Percentiles rank a stretch among this genome's conserved stretches.
Evolutionary conservation across 2,113 vertebrate species (phyloP).

Genomic region (Setophaga coronata): DNA sequence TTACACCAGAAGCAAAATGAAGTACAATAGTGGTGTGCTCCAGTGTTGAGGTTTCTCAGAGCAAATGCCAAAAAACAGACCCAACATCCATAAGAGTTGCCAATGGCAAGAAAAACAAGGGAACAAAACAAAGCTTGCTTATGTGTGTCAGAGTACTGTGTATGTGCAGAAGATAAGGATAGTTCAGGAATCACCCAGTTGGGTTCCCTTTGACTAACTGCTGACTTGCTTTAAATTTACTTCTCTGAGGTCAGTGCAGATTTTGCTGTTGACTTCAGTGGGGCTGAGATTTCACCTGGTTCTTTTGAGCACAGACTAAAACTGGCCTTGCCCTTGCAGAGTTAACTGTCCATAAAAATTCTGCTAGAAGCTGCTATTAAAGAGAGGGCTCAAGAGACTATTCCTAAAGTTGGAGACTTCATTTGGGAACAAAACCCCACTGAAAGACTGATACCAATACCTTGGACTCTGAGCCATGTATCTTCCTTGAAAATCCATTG

Average conservation of each 20-base stretch:
- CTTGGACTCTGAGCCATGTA: slow-evolving; percentile 59
- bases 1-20: slow-evolving; percentile 23
- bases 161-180: background rate
- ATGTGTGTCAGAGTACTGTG: background rate
- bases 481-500: slow-evolving; percentile 50
- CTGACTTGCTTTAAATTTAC: slow-evolving; percentile 12
- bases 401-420: slow-evolving; percentile 39
- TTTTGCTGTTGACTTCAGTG: slow-evolving; percentile 26
- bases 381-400: slow-evolving; percentile 37
- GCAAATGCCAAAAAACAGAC: slow-evolving; percentile 63
- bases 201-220: slow-evolving; percentile 35
- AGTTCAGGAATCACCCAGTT: background rate
- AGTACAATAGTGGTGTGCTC: background rate
- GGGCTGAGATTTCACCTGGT: background rate
- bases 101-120: slow-evolving; percentile 38
- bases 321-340: slow-evolving; percentile 36
- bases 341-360: background rate
- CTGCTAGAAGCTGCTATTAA: slow-evolving; percentile 54
- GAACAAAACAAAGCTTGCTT: slow-evolving; percentile 35
- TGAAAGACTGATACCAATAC: slow-evolving; percentile 26
- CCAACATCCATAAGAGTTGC: background rate
- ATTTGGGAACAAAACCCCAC: slow-evolving; percentile 53
- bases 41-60: slow-evolving; percentile 62
- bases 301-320: slow-evolving; percentile 21
- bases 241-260: slow-evolving; percentile 24